Percentiles rank a stretch among this genome's conserved stretches.
Conservation (phyloP, 2,797 vertebrate species). For the Sebastes alutus region DNA sequence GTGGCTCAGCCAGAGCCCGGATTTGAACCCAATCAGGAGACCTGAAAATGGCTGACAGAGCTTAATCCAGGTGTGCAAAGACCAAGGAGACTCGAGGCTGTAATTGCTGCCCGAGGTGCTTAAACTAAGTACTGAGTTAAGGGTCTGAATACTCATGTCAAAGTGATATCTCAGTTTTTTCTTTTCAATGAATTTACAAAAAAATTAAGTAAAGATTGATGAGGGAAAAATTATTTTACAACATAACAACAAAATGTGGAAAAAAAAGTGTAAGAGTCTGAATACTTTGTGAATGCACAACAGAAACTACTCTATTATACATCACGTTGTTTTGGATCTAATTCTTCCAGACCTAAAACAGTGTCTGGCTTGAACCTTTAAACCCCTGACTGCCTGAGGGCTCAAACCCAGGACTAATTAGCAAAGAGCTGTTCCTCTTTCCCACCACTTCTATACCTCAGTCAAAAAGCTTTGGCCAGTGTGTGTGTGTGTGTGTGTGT, state of each 20-base stretch:
- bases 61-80: background rate
- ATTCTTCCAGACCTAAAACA: slow-evolving; percentile 10
- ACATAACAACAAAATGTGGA: background rate
- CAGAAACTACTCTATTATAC: background rate
- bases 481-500: background rate
- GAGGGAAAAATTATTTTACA: background rate
- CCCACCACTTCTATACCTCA: slow-evolving; percentile 8
- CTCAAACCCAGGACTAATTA: slow-evolving; percentile 33
- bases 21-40: background rate
- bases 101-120: background rate
- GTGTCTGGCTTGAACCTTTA: slow-evolving; percentile 20
- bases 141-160: background rate
- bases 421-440: slow-evolving; percentile 15
- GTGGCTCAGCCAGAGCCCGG: background rate
- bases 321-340: background rate
- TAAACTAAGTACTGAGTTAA: background rate
- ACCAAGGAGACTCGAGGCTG: background rate
- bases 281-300: background rate
- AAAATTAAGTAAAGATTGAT: background rate
- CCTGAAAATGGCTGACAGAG: background rate
- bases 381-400: background rate
- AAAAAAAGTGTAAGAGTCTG: too few species aligned
- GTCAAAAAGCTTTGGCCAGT: slow-evolving; percentile 12
- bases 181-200: background rate
- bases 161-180: background rate